Evolutionary conservation across 2,113 vertebrate species (phyloP).

Genomic region (Heptranchias perlo): DNA sequence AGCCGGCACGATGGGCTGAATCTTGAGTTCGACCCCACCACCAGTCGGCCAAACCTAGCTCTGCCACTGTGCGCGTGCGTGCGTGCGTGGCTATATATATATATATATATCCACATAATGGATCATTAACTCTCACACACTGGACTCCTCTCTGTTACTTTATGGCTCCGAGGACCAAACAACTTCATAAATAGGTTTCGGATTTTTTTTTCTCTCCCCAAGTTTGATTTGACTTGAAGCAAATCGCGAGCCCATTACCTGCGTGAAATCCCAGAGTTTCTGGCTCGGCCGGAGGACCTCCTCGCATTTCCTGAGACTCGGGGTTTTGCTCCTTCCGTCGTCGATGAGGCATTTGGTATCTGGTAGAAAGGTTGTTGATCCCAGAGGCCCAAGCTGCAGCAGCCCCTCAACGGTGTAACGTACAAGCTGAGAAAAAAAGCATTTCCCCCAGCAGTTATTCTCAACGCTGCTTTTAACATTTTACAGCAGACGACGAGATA

Average conservation of each 20-base stretch:
- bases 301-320: constrained; percentile 84
- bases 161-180: not conserved
- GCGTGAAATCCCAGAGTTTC: constrained; percentile 94
- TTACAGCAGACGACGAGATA: not conserved
- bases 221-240: not conserved
- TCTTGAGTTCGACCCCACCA: not conserved
- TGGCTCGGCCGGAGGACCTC: constrained; percentile 70
- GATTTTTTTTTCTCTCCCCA: not conserved
- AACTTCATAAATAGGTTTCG: not conserved
- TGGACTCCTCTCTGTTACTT: not conserved
- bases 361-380: constrained; percentile 87
- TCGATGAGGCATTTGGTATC: constrained; percentile 95
- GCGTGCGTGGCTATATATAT: too few relatives aligned
- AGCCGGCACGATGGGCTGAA: not conserved
- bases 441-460: not conserved
- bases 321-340: constrained; percentile 73
- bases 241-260: constrained; percentile 58
- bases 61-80: not conserved
- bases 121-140: not conserved
- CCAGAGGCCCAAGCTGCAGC: constrained; percentile 86
- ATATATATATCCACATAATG: not conserved
- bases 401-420: constrained; percentile 85
- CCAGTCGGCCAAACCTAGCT: not conserved
- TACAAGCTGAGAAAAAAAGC: constrained; percentile 63
- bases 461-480: not conserved